Percentiles rank a stretch among this genome's conserved stretches.
phyloP scores from a whole-genome alignment of 2,797 vertebrate species.

The Sciurus vulgaris region DNA sequence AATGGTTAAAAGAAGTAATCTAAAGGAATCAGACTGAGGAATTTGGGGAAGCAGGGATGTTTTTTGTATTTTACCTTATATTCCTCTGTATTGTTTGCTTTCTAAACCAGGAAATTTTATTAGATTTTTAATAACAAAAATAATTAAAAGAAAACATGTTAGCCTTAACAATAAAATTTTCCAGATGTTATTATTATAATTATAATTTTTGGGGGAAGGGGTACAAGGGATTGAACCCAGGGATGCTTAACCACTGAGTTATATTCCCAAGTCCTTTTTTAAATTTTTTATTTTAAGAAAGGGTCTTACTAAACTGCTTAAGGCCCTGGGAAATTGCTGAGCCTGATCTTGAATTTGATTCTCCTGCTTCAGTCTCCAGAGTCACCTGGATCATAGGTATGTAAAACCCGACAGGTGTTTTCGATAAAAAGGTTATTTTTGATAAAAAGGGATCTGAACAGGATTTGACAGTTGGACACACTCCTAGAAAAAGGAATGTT shows the following conservation, averaged over 20 bases:
- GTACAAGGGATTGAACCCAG: too few relatives aligned
- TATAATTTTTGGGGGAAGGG: too few relatives aligned
- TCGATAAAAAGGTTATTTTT: constrained; percentile 15
- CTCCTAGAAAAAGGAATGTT: not conserved
- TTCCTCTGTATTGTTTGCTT: not conserved
- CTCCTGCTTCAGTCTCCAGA: too few relatives aligned
- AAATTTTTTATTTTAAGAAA: too few relatives aligned
- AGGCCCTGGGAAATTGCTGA: too few relatives aligned
- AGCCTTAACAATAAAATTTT: constrained; percentile 45
- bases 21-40: not conserved
- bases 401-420: not conserved
- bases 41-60: not conserved
- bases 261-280: too few relatives aligned
- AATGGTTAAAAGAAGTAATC: constrained; percentile 18
- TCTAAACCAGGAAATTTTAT: constrained; percentile 29
- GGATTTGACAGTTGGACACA: not conserved
- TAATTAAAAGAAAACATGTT: constrained; percentile 59
- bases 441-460: constrained; percentile 19
- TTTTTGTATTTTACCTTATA: constrained; percentile 42
- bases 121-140: constrained; percentile 57
- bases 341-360: too few relatives aligned
- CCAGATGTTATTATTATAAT: constrained; percentile 6
- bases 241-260: too few relatives aligned
- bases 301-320: too few relatives aligned
- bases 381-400: too few relatives aligned